These are phyloP conservation scores for Pantelozetes paolii DNA, from an alignment of 2,888 invertebrate species.

Conservation along the genomic window DNA sequence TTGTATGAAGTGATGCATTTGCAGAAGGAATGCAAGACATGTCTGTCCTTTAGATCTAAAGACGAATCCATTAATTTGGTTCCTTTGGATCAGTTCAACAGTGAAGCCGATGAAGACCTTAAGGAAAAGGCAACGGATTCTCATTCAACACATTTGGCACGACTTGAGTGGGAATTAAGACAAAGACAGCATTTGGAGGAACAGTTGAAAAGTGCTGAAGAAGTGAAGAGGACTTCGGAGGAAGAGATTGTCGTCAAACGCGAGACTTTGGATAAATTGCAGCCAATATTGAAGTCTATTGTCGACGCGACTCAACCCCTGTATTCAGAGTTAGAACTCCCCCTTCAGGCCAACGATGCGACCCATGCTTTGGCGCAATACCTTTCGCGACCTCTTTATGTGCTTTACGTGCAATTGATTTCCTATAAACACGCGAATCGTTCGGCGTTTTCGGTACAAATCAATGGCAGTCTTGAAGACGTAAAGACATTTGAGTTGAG, in stretches of 20 bases:
- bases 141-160: slow-evolving; percentile 75
- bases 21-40: slow-evolving; percentile 89
- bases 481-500: slow-evolving; percentile 22
- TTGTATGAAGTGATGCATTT: slow-evolving; percentile 90
- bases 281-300: slow-evolving; percentile 43
- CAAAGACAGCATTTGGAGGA: slow-evolving; percentile 77
- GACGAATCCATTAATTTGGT: slow-evolving; percentile 89
- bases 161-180: slow-evolving; percentile 84
- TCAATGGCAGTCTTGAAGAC: slow-evolving; percentile 18
- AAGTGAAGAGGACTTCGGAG: slow-evolving; percentile 70
- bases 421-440: slow-evolving; percentile 57
- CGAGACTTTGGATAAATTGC: slow-evolving; percentile 66
- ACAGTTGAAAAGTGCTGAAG: slow-evolving; percentile 68
- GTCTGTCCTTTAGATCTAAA: slow-evolving; percentile 88
- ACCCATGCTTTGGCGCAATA: slow-evolving; percentile 70
- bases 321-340: slow-evolving; percentile 77
- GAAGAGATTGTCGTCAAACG: slow-evolving; percentile 70
- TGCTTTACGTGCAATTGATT: slow-evolving; percentile 73
- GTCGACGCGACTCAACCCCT: slow-evolving; percentile 73
- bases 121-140: slow-evolving; percentile 58
- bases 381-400: slow-evolving; percentile 75
- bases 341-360: slow-evolving; percentile 71
- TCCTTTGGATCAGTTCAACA: slow-evolving; percentile 73
- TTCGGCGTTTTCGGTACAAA: neutral
- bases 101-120: slow-evolving; percentile 68